Conservation (phyloP, 2,797 vertebrate genomes). For the Syngnathus rostellatus region DNA sequence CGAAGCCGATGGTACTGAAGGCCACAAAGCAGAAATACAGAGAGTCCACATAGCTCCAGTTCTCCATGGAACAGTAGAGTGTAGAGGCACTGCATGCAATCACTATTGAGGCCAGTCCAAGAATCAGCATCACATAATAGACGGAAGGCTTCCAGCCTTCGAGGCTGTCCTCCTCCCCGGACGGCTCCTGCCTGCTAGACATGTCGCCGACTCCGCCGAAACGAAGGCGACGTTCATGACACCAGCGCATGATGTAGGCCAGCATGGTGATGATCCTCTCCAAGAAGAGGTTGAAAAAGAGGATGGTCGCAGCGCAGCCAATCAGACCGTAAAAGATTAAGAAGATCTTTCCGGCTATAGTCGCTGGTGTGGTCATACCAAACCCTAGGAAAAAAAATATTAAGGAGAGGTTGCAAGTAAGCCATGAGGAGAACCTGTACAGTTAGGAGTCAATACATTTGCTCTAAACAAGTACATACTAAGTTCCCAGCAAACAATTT, state of each 20-base stretch:
- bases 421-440: neutral
- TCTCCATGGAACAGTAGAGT: conserved; percentile 72
- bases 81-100: conserved; percentile 74
- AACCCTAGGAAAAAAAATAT: conserved; percentile 55
- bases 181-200: conserved; percentile 43
- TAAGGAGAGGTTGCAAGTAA: neutral
- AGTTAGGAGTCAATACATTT: too few species aligned
- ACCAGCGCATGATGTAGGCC: conserved; percentile 77
- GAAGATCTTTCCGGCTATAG: conserved; percentile 72
- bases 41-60: conserved; percentile 75
- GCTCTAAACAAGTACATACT: neutral
- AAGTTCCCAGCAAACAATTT: neutral
- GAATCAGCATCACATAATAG: conserved; percentile 75
- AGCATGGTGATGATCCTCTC: conserved; percentile 78
- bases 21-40: conserved; percentile 78
- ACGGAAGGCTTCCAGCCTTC: conserved; percentile 77
- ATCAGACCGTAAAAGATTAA: conserved; percentile 76
- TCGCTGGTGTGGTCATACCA: conserved; percentile 75
- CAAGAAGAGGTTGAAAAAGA: conserved; percentile 79
- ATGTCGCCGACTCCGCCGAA: conserved; percentile 45
- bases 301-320: conserved; percentile 75
- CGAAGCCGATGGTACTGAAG: conserved; percentile 78
- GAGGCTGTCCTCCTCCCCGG: conserved; percentile 65
- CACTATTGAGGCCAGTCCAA: conserved; percentile 67
- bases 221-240: conserved; percentile 65